Conservation (phyloP, 2,888 invertebrate species). For the Desoria tigrina region DNA sequence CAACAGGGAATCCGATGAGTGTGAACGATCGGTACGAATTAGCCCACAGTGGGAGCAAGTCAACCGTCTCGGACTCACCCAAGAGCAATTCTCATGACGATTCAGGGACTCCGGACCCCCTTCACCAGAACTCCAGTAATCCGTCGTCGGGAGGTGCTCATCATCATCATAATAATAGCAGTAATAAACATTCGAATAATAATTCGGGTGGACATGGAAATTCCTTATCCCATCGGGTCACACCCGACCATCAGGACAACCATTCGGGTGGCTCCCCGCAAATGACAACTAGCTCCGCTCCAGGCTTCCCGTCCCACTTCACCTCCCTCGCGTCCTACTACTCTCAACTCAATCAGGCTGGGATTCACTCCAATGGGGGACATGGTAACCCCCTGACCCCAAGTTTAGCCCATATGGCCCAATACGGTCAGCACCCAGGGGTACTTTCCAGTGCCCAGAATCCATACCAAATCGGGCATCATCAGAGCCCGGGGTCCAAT, state of each 20-base stretch:
- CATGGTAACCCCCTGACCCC: conserved; percentile 43
- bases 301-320: conserved; percentile 50
- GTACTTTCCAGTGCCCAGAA: conserved; percentile 49
- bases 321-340: conserved; percentile 51
- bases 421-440: conserved; percentile 46
- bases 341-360: conserved; percentile 57
- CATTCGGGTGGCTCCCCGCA: conserved; percentile 43
- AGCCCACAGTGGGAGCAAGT: conserved; percentile 52
- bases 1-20: conserved; percentile 42
- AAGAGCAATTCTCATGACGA: conserved; percentile 54
- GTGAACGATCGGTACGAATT: conserved; percentile 53
- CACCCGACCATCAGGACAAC: conserved; percentile 40
- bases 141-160: conserved; percentile 21
- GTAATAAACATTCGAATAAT: conserved; percentile 26
- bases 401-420: conserved; percentile 51
- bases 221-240: conserved; percentile 40
- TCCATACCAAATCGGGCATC: conserved; percentile 51
- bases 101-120: conserved; percentile 50
- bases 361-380: conserved; percentile 38
- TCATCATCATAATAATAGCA: too few species aligned
- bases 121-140: conserved; percentile 32
- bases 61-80: conserved; percentile 53
- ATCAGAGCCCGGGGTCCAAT: conserved; percentile 43
- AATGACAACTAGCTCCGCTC: conserved; percentile 47
- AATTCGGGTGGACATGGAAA: conserved; percentile 29